A percentile compares a stretch with the other conserved stretches of the same genome.
phyloP scores from a whole-genome alignment of 2,797 vertebrate genomes.

The Octomys mimax region DNA sequence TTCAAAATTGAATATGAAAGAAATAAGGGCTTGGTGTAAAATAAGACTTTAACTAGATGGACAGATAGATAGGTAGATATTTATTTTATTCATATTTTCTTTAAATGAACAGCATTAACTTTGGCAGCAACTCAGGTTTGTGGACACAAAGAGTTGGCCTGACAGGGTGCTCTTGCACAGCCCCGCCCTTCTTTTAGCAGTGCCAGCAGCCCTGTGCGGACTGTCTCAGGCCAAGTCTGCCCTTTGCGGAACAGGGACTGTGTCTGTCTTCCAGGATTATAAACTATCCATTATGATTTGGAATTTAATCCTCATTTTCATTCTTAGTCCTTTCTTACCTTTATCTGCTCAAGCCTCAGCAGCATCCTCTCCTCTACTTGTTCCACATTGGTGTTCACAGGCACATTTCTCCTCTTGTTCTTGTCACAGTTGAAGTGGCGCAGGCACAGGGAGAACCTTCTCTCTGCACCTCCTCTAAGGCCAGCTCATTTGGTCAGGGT shows the following conservation, averaged over 20 bases:
- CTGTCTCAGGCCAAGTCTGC: background rate
- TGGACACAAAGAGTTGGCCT: background rate
- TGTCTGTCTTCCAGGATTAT: background rate
- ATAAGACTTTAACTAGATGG: background rate
- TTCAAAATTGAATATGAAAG: slow-evolving; percentile 10
- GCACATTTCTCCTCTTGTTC: background rate
- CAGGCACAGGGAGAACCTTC: background rate
- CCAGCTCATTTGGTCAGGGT: background rate
- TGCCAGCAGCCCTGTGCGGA: rapidly evolving
- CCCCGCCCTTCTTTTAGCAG: background rate
- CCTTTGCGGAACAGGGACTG: background rate
- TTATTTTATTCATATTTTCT: background rate
- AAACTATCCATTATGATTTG: background rate
- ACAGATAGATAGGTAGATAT: too few relatives aligned
- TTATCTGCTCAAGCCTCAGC: slow-evolving; percentile 4
- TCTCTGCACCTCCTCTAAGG: background rate
- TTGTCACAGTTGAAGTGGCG: background rate
- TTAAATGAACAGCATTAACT: background rate
- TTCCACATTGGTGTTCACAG: background rate
- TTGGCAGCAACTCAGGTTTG: background rate
- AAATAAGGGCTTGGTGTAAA: background rate
- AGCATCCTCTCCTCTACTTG: background rate
- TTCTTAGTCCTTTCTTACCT: background rate
- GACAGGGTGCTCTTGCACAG: background rate
- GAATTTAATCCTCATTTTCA: background rate